Percentiles rank a stretch among this genome's conserved stretches.
Evolutionary conservation across 2,797 vertebrate genomes (phyloP).

Genomic region (Gila robusta): DNA sequence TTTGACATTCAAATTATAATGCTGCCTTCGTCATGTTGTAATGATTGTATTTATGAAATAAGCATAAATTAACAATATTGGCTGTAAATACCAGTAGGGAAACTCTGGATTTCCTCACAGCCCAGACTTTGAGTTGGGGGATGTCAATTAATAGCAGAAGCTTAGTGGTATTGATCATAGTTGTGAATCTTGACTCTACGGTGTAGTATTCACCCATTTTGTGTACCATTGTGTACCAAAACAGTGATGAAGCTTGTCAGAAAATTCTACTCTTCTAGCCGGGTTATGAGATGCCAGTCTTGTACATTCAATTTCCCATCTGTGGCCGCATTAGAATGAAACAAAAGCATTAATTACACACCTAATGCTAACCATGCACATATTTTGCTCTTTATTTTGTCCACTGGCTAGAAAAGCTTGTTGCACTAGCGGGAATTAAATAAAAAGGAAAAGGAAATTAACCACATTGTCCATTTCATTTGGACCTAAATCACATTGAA

Average conservation of each 20-base stretch:
- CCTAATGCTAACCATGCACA: not conserved
- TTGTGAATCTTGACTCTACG: not conserved
- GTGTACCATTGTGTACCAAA: not conserved
- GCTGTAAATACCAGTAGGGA: not conserved
- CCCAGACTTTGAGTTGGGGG: not conserved
- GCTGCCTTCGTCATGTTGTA: not conserved
- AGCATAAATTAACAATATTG: conserved; percentile 5
- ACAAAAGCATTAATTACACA: not conserved
- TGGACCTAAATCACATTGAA: not conserved
- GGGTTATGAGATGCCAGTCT: not conserved
- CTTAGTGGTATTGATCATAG: conserved; percentile 1
- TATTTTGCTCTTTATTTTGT: not conserved
- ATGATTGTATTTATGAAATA: not conserved
- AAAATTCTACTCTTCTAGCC: not conserved
- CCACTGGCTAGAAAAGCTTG: not conserved
- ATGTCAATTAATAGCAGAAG: conserved; percentile 9
- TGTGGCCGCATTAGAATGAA: not conserved
- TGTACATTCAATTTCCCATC: conserved; percentile 6
- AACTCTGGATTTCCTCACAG: not conserved
- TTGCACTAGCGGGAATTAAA: not conserved
- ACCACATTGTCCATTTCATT: not conserved
- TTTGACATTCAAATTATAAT: conserved; percentile 24
- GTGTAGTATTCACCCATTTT: not conserved
- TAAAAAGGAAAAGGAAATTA: not conserved
- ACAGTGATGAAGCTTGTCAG: not conserved